These are phyloP conservation scores for Dasyurus viverrinus DNA, from an alignment of 2,113 vertebrate species.

Conservation along the genomic window DNA sequence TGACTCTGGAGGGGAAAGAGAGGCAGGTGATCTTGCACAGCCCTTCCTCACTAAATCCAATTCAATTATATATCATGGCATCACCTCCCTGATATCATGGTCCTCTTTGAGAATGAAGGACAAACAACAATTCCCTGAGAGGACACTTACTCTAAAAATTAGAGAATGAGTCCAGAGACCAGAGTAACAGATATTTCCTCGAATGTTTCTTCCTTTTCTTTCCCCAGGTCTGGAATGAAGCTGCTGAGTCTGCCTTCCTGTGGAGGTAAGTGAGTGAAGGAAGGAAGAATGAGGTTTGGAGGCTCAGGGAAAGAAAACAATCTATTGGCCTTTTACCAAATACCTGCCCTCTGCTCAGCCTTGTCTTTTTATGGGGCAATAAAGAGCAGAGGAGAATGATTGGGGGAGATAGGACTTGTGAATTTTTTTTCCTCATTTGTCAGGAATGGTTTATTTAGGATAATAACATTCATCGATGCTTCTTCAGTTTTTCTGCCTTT, in stretches of 20 bases:
- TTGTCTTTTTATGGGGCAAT: background rate
- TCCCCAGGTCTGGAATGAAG: slow-evolving; percentile 36
- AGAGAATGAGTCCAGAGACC: background rate
- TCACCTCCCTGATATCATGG: too few relatives aligned
- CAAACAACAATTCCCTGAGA: background rate
- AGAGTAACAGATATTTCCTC: background rate
- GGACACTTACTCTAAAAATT: background rate
- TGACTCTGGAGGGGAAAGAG: too few relatives aligned
- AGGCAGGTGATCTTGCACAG: too few relatives aligned
- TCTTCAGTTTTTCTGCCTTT: background rate
- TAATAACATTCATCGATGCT: background rate
- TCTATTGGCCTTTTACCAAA: background rate
- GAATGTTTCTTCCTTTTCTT: background rate
- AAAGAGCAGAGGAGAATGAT: background rate
- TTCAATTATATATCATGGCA: too few relatives aligned
- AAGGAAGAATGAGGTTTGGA: background rate
- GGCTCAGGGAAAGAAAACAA: background rate
- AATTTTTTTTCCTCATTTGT: background rate
- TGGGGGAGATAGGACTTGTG: background rate
- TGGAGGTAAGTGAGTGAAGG: slow-evolving; percentile 18
- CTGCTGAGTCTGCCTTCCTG: slow-evolving; percentile 8
- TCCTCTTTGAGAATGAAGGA: too few relatives aligned
- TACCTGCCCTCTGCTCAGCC: background rate
- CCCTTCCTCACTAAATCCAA: too few relatives aligned
- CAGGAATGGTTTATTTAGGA: background rate